A percentile compares a stretch with the other conserved stretches of the same genome.
Conservation (phyloP, 1,140 invertebrate genomes). For the Caenorhabditis brenneri region DNA sequence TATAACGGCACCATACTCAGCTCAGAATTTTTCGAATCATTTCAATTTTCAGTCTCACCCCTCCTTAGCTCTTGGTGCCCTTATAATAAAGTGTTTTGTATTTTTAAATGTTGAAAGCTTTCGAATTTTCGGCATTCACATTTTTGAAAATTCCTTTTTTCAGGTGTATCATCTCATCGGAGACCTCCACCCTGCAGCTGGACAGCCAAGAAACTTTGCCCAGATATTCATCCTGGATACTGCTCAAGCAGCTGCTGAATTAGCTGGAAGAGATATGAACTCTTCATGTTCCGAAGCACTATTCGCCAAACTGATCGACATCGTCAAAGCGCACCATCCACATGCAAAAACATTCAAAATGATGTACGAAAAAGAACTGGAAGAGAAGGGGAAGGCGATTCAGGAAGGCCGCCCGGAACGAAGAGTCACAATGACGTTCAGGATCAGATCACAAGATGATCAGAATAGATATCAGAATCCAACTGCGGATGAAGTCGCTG, state of each 20-base stretch:
- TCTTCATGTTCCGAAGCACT: background rate
- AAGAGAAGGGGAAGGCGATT: background rate
- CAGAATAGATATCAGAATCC: conserved; percentile 22
- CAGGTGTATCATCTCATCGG: background rate
- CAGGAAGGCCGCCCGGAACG: background rate
- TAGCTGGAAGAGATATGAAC: background rate
- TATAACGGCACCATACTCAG: too few species aligned
- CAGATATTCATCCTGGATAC: too few species aligned
- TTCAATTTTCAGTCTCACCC: too few species aligned
- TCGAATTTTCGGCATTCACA: too few species aligned
- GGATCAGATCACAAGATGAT: background rate
- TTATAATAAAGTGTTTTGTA: too few species aligned
- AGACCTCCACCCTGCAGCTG: background rate
- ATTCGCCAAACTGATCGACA: background rate
- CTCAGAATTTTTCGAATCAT: too few species aligned
- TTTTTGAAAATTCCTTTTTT: too few species aligned
- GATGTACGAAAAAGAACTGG: background rate
- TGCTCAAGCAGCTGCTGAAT: background rate
- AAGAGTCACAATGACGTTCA: background rate
- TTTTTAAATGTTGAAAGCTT: too few species aligned
- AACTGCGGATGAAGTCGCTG: too few species aligned
- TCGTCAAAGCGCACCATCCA: background rate
- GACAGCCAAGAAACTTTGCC: background rate
- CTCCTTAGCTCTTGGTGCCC: too few species aligned
- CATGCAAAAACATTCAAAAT: background rate